Percentiles rank a stretch among this genome's conserved stretches.
These are phyloP conservation scores for Phoxinus phoxinus DNA, from an alignment of 2,113 vertebrate genomes.

Conservation along the genomic window DNA sequence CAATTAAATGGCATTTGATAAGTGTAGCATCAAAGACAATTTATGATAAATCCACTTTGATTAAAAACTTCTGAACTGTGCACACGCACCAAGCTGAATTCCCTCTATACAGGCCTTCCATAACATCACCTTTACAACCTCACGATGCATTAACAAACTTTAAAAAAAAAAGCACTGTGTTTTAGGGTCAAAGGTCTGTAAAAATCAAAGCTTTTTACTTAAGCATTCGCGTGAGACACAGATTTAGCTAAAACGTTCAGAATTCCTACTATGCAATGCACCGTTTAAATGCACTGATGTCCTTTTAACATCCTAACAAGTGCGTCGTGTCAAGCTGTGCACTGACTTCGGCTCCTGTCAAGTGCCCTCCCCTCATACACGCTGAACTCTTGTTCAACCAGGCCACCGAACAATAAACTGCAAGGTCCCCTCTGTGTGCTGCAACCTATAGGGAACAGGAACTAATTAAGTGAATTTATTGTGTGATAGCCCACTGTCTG, in stretches of 20 bases:
- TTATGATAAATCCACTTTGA: background rate
- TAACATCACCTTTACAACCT: background rate
- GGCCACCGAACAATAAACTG: slow-evolving; percentile 10
- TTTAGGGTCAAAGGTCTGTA: slow-evolving; percentile 1
- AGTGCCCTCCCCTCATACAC: background rate
- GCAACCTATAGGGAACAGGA: slow-evolving; percentile 44
- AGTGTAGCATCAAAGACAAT: slow-evolving; percentile 22
- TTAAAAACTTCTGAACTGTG: background rate
- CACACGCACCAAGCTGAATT: background rate
- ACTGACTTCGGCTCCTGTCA: background rate
- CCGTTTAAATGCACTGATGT: background rate
- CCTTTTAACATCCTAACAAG: slow-evolving; percentile 2
- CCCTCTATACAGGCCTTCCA: background rate
- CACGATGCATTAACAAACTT: background rate
- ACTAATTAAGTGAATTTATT: slow-evolving; percentile 52
- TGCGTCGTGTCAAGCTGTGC: background rate
- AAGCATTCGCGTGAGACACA: background rate
- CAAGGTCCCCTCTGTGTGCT: slow-evolving; percentile 7
- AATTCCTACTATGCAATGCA: background rate
- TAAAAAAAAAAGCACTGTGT: background rate
- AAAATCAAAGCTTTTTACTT: background rate
- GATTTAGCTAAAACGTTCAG: background rate
- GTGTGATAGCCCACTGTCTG: slow-evolving; percentile 24
- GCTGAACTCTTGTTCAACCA: slow-evolving; percentile 4
- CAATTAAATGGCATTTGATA: slow-evolving; percentile 32